A percentile compares a stretch with the other conserved stretches of the same genome.
Evolutionary conservation across 2,888 invertebrate genomes (phyloP).

Genomic region (Myopa testacea): DNA sequence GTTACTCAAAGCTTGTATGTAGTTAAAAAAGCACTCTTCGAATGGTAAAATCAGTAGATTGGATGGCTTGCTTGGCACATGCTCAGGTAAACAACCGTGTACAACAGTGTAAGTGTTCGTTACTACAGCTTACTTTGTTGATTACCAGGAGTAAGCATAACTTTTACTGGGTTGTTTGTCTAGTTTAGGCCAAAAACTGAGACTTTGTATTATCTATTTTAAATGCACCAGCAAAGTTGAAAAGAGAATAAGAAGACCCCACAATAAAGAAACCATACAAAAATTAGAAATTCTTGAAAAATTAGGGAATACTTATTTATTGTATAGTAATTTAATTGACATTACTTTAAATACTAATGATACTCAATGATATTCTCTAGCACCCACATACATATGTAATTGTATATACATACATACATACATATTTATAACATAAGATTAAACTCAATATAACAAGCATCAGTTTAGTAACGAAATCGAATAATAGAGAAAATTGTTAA

Average conservation of each 20-base stretch:
- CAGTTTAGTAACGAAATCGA: neutral
- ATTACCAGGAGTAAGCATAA: neutral
- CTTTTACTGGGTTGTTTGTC: neutral
- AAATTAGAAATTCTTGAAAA: constrained; percentile 5
- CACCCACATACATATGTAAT: constrained; percentile 15
- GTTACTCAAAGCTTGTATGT: no score
- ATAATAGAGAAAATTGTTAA: constrained; percentile 5
- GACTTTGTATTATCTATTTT: neutral
- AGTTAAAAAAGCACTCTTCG: no score
- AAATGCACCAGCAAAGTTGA: constrained; percentile 6
- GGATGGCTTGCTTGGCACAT: no score
- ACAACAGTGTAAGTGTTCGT: neutral
- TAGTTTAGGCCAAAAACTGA: neutral
- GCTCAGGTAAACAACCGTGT: neutral
- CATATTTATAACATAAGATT: constrained; percentile 10
- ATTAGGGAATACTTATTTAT: constrained; percentile 27
- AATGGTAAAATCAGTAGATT: no score
- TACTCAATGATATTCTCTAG: constrained; percentile 5
- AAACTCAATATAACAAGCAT: neutral
- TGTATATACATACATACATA: constrained; percentile 23
- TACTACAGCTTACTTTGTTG: neutral
- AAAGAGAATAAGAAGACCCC: neutral
- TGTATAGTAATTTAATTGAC: neutral
- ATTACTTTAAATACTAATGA: neutral
- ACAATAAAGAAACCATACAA: neutral